These are phyloP conservation scores for Oceanites oceanicus DNA, from an alignment of 2,113 vertebrate species.

Conservation along the genomic window DNA sequence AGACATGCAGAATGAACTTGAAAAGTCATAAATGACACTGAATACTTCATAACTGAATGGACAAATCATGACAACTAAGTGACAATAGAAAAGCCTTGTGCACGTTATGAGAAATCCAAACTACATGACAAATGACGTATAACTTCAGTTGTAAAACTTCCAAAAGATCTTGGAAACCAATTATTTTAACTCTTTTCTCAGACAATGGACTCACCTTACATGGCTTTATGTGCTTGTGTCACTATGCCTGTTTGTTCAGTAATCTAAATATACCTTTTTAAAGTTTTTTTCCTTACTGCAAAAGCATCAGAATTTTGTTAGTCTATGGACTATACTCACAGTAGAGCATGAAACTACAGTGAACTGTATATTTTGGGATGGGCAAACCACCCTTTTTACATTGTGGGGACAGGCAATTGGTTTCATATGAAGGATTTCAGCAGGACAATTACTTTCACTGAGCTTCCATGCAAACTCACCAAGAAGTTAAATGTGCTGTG, in stretches of 20 bases:
- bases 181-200: background rate
- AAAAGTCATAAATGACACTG: background rate
- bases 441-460: background rate
- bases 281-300: background rate
- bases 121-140: background rate
- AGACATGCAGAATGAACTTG: constrained; percentile 13
- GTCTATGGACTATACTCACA: background rate
- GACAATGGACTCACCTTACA: background rate
- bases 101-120: background rate
- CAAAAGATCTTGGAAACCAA: background rate
- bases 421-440: background rate
- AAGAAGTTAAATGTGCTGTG: accelerated
- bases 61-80: background rate
- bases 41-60: background rate
- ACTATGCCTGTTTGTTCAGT: background rate
- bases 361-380: background rate
- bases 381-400: background rate
- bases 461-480: background rate
- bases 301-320: background rate
- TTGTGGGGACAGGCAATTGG: background rate
- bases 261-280: background rate
- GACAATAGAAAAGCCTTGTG: background rate
- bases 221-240: background rate
- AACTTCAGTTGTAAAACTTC: background rate
- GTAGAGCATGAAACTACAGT: accelerated